phyloP scores from a whole-genome alignment of 64 coral and sea anemone genomes.

The Montipora sp. region DNA sequence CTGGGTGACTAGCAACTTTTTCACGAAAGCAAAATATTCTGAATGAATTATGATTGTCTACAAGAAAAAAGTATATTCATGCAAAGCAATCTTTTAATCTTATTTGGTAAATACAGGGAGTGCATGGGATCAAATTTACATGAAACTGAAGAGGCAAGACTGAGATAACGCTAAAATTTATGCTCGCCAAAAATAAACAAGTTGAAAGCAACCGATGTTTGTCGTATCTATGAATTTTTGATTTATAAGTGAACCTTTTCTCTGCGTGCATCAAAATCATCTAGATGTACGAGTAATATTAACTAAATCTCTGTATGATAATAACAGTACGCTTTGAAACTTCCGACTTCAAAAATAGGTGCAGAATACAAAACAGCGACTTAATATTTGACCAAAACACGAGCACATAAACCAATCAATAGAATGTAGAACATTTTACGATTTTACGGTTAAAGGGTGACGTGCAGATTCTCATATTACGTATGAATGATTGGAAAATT shows the following conservation, averaged over 20 bases:
- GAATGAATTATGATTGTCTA: too few relatives aligned
- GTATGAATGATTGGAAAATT: too few relatives aligned
- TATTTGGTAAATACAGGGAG: background rate
- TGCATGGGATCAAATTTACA: background rate
- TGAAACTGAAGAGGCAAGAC: background rate
- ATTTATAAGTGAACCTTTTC: background rate
- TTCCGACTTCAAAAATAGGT: background rate
- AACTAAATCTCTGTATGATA: too few relatives aligned
- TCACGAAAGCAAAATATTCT: background rate
- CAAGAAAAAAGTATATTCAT: background rate
- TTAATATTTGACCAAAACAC: background rate
- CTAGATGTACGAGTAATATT: background rate
- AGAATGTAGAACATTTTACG: too few relatives aligned
- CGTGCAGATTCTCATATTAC: too few relatives aligned
- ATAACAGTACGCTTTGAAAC: too few relatives aligned
- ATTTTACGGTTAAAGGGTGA: too few relatives aligned
- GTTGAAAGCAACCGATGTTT: background rate
- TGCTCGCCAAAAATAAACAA: background rate
- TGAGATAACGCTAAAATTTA: background rate
- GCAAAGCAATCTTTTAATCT: background rate
- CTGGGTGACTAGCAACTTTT: background rate
- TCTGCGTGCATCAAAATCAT: background rate
- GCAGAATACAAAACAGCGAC: background rate
- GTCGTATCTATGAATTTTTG: background rate
- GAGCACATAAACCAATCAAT: background rate